Evolutionary conservation across 2,888 invertebrate genomes (phyloP), one percentile per base, ranked within the genome.

Genomic region (Chelonus formosanus): DNA sequence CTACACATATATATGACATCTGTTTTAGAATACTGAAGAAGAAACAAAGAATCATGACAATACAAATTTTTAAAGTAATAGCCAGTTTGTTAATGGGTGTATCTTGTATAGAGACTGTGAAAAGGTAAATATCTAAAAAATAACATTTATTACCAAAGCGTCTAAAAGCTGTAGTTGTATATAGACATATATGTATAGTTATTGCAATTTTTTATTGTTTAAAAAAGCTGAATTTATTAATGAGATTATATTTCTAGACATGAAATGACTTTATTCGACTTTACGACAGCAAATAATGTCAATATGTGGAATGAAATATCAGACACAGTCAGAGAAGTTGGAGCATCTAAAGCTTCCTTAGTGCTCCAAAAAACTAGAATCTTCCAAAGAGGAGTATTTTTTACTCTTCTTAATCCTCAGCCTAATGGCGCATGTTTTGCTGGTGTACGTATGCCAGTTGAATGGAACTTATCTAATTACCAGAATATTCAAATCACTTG

Each of bases 381-480:
- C 43, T 90, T 88, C 70, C 87, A 89, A 76, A 81, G 89, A 77
- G 90, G 88, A 0, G 84, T 90, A 74, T 88, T 90, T 73, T 90
- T 90, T 73, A 87, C 88, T 3, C 80, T 90, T 56, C 76, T 90
- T 32, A 90, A 90, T 76, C 90, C 90, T 3, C 90, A 90, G 81
- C 85, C 87, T 5, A 90, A 90, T 71, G 90, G 90, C 0, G 90
- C 90, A 32, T 89, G 90, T 1, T 90, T 90, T 78, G 90, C 90
- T 40, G 90, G 90, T 7, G 85, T 89, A 68, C 80, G 88, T 68
- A 86, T 85, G n/a, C 74, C 83, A 8, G 85, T 84, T 5, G 77
- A 83, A 32, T 85, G 88, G 65, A 81, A 90, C 76, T 80, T 90
- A 4, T 83, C 85, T 0, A 84, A 84, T 6, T 86, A 85, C 71